phyloP scores from a whole-genome alignment of 1,140 invertebrate species.

The Zaprionus taronus region DNA sequence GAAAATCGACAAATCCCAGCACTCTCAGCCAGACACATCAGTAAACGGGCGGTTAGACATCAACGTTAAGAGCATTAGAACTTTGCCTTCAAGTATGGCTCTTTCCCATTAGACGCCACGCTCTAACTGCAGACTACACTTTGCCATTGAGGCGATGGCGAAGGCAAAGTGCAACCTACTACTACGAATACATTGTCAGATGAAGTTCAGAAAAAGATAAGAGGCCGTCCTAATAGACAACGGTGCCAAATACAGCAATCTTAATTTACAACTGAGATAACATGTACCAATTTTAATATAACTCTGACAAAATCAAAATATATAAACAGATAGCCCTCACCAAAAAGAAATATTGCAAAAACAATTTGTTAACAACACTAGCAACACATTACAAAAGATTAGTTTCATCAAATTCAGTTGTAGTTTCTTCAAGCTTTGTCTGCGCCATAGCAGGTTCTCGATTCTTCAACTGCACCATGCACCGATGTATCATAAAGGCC shows the following conservation, averaged over 20 bases:
- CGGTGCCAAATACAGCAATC: not conserved
- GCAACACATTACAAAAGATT: too few species aligned
- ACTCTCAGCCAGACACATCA: constrained; percentile 27
- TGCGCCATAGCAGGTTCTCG: not conserved
- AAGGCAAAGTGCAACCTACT: constrained; percentile 24
- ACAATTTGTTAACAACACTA: not conserved
- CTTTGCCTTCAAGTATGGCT: constrained; percentile 33
- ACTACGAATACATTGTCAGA: constrained; percentile 10
- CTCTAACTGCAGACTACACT: constrained; percentile 7
- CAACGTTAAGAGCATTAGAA: constrained; percentile 45
- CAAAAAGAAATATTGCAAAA: not conserved
- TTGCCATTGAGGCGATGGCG: constrained; percentile 2
- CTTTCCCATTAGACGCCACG: constrained; percentile 28
- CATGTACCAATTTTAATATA: not conserved
- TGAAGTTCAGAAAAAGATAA: not conserved
- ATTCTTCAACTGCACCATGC: not conserved
- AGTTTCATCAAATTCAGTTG: not conserved
- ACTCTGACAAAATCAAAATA: not conserved
- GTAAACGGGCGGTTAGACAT: constrained; percentile 36
- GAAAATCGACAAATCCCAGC: constrained; percentile 25
- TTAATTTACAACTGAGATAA: not conserved
- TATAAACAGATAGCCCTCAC: not conserved
- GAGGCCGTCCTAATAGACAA: not conserved
- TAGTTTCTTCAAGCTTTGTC: not conserved
- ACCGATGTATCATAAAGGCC: not conserved